These are phyloP conservation scores for Alligator sinensis DNA, from an alignment of 2,113 vertebrate genomes.

Conservation along the genomic window DNA sequence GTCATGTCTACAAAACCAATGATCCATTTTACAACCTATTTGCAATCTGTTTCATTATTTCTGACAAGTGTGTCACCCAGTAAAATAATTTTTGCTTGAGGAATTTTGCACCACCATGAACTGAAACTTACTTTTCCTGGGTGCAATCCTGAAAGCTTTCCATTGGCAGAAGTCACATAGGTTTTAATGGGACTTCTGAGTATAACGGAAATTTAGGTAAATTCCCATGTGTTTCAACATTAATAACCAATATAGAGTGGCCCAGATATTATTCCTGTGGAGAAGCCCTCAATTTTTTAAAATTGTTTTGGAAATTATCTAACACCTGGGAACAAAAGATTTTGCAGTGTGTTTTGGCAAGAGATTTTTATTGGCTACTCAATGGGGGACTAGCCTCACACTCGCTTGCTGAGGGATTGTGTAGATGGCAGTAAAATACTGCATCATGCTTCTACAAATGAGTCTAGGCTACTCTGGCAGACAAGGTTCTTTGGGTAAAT, in stretches of 20 bases:
- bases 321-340: too few relatives aligned
- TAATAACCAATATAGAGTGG: not conserved
- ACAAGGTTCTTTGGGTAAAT: too few relatives aligned
- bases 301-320: too few relatives aligned
- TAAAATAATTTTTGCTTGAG: not conserved
- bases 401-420: too few relatives aligned
- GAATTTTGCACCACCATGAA: not conserved
- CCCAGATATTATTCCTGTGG: not conserved
- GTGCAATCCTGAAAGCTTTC: not conserved
- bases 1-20: not conserved
- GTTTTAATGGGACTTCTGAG: not conserved
- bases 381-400: too few relatives aligned
- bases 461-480: too few relatives aligned
- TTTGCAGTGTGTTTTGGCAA: too few relatives aligned
- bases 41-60: not conserved
- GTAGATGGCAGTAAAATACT: too few relatives aligned
- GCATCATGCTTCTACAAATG: too few relatives aligned
- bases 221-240: not conserved
- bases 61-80: not conserved
- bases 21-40: not conserved
- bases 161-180: not conserved
- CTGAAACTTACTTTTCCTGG: not conserved
- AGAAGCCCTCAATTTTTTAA: too few relatives aligned
- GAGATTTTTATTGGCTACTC: too few relatives aligned
- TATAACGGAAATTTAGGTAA: rapidly evolving